Evolutionary conservation across 1,140 invertebrate genomes (phyloP).

Genomic region (Dermatophagoides farinae): DNA sequence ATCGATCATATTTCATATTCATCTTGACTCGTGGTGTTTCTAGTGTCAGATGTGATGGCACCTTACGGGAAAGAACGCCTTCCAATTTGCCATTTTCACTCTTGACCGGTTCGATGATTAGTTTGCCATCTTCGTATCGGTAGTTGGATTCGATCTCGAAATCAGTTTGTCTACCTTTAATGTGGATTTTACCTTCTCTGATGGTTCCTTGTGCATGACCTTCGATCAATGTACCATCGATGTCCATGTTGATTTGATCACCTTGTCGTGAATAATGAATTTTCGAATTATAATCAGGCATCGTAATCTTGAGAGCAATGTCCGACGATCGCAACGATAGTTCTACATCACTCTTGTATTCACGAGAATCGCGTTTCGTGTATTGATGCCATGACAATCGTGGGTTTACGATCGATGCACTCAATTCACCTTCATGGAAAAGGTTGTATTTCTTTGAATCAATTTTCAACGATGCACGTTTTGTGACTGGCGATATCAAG

Average conservation of each 20-base stretch:
- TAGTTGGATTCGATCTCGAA: slow-evolving; percentile 9
- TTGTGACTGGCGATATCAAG: background rate
- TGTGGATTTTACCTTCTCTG: background rate
- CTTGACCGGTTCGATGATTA: slow-evolving; percentile 8
- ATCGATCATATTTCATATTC: background rate
- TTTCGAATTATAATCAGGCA: background rate
- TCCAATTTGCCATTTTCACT: slow-evolving; percentile 10
- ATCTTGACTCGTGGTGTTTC: slow-evolving; percentile 1
- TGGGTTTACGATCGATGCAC: background rate
- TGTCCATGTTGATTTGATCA: background rate
- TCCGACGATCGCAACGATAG: background rate
- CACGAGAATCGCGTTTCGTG: background rate
- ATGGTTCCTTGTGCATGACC: slow-evolving; percentile 7
- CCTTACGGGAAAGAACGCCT: slow-evolving; percentile 6
- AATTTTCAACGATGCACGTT: background rate
- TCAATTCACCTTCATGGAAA: slow-evolving; percentile 1
- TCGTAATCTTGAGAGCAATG: background rate
- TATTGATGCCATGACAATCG: slow-evolving; percentile 1
- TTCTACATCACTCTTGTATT: background rate
- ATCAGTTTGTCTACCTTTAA: slow-evolving; percentile 1
- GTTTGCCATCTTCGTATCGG: slow-evolving; percentile 3
- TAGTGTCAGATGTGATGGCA: slow-evolving; percentile 5
- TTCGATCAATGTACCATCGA: background rate
- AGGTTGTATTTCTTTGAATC: background rate
- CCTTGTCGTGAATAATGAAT: slow-evolving; percentile 7